Percentiles rank a stretch among this genome's conserved stretches.
Conservation (phyloP, 2,113 vertebrate genomes). For the Speoplatyrhinus poulsoni region DNA sequence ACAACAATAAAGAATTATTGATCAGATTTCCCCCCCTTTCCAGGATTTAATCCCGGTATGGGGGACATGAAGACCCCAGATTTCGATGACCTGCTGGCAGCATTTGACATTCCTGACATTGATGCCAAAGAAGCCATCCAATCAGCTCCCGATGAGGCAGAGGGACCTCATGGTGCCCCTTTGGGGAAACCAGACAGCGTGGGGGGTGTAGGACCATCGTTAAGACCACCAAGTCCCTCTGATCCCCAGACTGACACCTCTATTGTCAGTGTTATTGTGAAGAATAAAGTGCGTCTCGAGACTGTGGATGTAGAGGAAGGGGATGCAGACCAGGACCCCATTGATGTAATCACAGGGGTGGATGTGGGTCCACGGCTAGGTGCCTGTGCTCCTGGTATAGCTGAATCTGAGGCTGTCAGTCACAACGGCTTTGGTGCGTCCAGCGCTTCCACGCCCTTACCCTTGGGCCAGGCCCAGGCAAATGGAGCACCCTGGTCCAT, state of each 20-base stretch:
- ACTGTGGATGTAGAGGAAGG: constrained; percentile 69
- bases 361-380: constrained; percentile 65
- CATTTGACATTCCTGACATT: constrained; percentile 94
- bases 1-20: constrained; percentile 8
- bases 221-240: constrained; percentile 63
- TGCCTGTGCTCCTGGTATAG: constrained; percentile 63
- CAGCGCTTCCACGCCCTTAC: constrained; percentile 58
- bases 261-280: constrained; percentile 91
- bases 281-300: constrained; percentile 89
- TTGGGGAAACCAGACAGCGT: constrained; percentile 61
- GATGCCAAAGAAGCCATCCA: constrained; percentile 93
- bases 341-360: constrained; percentile 58
- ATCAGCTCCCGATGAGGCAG: constrained; percentile 82
- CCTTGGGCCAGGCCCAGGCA: constrained; percentile 70
- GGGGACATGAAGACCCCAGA: constrained; percentile 98
- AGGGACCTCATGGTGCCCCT: constrained; percentile 68
- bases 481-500: constrained; percentile 77
- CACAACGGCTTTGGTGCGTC: constrained; percentile 74
- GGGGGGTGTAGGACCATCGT: constrained; percentile 69
- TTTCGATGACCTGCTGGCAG: constrained; percentile 93
- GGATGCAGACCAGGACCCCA: constrained; percentile 64
- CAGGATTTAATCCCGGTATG: constrained; percentile 82
- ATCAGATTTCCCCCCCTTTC: neutral
- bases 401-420: constrained; percentile 67
- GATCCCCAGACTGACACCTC: constrained; percentile 78